Evolutionary conservation across 2,888 invertebrate genomes (phyloP).

Genomic region (Cephus nigrinus): DNA sequence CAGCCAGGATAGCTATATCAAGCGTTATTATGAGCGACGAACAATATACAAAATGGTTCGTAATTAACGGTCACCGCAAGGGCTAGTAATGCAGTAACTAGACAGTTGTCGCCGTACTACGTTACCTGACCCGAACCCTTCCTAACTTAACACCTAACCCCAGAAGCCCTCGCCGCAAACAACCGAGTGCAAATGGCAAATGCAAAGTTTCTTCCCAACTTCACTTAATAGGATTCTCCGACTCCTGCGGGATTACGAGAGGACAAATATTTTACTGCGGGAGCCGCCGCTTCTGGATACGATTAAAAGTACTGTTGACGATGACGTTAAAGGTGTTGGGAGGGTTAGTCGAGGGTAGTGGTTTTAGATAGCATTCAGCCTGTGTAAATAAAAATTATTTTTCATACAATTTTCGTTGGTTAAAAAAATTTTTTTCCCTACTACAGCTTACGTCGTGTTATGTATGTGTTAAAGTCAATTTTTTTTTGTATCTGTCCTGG

Average conservation of each 20-base stretch:
- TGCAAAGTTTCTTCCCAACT: constrained; percentile 17
- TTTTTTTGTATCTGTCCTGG: not conserved
- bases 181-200: constrained; percentile 16
- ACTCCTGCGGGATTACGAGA: constrained; percentile 15
- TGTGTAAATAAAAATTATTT: not conserved
- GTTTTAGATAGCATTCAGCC: not conserved
- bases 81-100: not conserved
- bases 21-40: not conserved
- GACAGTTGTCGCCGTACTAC: not conserved
- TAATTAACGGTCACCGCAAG: not conserved
- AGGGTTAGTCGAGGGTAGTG: too few relatives aligned
- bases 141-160: not conserved
- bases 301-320: not conserved
- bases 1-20: not conserved
- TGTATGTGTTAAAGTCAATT: not conserved
- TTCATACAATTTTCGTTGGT: not conserved
- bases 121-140: not conserved
- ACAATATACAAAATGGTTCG: not conserved
- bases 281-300: not conserved
- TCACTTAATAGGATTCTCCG: constrained; percentile 22
- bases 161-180: constrained; percentile 17
- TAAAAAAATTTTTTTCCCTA: too few relatives aligned
- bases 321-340: not conserved
- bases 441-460: too few relatives aligned
- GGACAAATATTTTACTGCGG: constrained; percentile 18